Conservation (phyloP, 2,113 vertebrate genomes). For the Rhabdomys dilectus region DNA sequence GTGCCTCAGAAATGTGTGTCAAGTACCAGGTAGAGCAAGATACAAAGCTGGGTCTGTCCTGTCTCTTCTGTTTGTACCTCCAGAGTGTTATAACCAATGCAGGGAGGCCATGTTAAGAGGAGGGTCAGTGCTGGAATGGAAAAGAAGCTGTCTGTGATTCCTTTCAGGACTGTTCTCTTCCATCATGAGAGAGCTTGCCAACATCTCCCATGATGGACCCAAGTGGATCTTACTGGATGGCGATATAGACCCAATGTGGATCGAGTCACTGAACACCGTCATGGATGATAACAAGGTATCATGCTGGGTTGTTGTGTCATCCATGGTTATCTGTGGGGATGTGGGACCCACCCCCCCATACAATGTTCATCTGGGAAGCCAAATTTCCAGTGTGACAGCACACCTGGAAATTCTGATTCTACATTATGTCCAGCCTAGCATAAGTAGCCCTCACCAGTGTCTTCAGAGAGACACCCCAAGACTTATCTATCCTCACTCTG, state of each 20-base stretch:
- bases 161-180: constrained; percentile 94
- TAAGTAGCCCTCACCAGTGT: not conserved
- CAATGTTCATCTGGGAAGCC: not conserved
- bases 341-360: rapidly evolving
- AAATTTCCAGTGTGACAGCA: too few species aligned
- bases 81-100: not conserved
- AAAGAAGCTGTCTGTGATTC: not conserved
- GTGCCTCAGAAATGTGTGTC: too few species aligned
- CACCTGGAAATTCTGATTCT: not conserved
- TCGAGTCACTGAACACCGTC: constrained; percentile 98
- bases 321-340: not conserved
- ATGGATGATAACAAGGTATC: constrained; percentile 99
- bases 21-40: not conserved
- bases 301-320: not conserved
- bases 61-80: not conserved
- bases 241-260: constrained; percentile 99
- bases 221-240: constrained; percentile 99
- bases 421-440: not conserved
- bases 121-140: not conserved
- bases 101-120: not conserved
- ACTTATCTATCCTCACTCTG: not conserved
- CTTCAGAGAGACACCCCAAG: not conserved
- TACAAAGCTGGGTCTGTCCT: not conserved
- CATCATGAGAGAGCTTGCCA: constrained; percentile 96
- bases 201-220: constrained; percentile 92